Evolutionary conservation across 2,797 vertebrate species (phyloP).

Genomic region (Astyanax mexicanus): DNA sequence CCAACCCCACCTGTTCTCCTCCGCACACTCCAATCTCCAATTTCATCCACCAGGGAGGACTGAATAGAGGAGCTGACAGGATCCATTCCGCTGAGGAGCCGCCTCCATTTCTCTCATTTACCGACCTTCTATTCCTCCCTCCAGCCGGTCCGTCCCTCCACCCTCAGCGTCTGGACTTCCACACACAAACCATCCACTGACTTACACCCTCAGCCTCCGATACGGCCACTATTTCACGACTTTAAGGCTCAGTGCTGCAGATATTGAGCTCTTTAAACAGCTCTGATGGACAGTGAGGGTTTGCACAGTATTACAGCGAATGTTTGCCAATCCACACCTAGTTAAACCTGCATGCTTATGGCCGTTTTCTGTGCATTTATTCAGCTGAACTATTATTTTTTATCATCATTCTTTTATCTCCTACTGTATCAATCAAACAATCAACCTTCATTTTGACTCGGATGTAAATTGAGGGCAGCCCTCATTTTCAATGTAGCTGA

Average conservation of each 20-base stretch:
- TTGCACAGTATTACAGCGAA: background rate
- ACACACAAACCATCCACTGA: background rate
- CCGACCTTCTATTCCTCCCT: conserved; percentile 29
- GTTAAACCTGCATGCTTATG: too few relatives aligned
- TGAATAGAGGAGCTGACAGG: conserved; percentile 51
- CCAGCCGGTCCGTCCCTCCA: conserved; percentile 26
- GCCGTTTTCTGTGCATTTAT: too few relatives aligned
- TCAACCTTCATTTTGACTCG: too few relatives aligned
- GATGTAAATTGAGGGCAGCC: too few relatives aligned
- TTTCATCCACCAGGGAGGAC: conserved; percentile 38
- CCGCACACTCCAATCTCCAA: conserved; percentile 27
- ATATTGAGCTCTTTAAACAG: background rate
- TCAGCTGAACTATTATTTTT: too few relatives aligned
- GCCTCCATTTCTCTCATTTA: conserved; percentile 30
- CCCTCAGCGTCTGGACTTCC: background rate
- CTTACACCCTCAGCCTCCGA: conserved; percentile 1
- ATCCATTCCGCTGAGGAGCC: conserved; percentile 45
- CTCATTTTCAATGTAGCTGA: too few relatives aligned
- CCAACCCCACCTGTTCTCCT: background rate
- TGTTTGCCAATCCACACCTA: background rate
- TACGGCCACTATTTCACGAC: conserved; percentile 9
- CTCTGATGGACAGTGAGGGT: background rate
- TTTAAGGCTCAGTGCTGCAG: conserved; percentile 9
- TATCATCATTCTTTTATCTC: too few relatives aligned
- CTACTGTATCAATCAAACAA: too few relatives aligned